Base-by-base conservation (phyloP, 2,797 vertebrate species). In the Carcharodon carcharias region DNA sequence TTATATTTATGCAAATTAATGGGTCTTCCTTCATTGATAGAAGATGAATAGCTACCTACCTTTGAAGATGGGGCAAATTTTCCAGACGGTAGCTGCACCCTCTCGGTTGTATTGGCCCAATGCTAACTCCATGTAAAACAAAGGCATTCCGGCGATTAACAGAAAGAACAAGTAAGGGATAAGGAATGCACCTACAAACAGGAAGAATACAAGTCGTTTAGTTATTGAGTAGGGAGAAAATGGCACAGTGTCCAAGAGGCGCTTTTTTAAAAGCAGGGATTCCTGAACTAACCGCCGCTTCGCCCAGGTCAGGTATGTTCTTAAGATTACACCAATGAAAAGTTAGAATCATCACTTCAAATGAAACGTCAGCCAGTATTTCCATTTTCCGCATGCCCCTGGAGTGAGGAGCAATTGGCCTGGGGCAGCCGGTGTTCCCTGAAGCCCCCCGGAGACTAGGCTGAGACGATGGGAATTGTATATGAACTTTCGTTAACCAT, bases 51-150 rank as follows among this genome's bases (percentile, higher is more conserved):
- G 56, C 4, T 7, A 7, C 89, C 97, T 97, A 99, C 99, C 99
- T 99, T 99, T 99, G 98, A 99, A 99, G 96, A 99, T 96, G 0
- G 99, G 99, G 91, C 99, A 99, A 97, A 99, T 99, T 97, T 99
- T 99, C 99, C 99, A 99, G 94, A 99, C 98, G 0, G 99, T 99
- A 96, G 99, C 99, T 95, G 99, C 99, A n/a, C 99, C 99, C 97
- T 99, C 98, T 97, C 99, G 98, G 97, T 99, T 99, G 97, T 98
- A 99, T 97, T 99, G 99, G 96, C 99, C 99, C 97, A 99, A 97
- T 77, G 99, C 99, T 96, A 99, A 98, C 97, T 99, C 99, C 99
- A 99, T 99, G 97, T 99, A 99, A 98, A 99, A 99, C 96, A 99
- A 97, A 14, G 99, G 99, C 99, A 99, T 99, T 97, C 99, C 99